Evolutionary conservation across 2,888 invertebrate genomes (phyloP).

Genomic region (Xestobium rufovillosum): DNA sequence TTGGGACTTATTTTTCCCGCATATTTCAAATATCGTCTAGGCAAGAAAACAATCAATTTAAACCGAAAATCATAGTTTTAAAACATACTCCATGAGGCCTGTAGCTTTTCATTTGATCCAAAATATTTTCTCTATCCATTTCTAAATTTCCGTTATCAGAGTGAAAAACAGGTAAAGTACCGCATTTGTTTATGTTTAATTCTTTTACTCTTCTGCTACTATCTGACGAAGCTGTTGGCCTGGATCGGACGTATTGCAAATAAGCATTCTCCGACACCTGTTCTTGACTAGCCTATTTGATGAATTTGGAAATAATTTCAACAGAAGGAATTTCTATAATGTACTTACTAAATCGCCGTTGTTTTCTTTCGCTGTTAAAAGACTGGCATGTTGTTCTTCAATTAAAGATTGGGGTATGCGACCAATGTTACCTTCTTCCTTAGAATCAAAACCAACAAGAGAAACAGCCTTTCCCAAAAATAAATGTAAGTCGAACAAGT

Average conservation of each 20-base stretch:
- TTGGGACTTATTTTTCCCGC: conserved; percentile 68
- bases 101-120: conserved; percentile 66
- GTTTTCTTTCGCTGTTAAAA: conserved; percentile 66
- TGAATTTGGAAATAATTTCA: conserved; percentile 10
- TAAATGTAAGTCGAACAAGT: conserved; percentile 87
- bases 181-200: conserved; percentile 49
- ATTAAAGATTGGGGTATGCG: conserved; percentile 71
- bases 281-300: conserved; percentile 51
- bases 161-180: conserved; percentile 58
- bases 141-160: conserved; percentile 36
- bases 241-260: conserved; percentile 79
- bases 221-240: conserved; percentile 83
- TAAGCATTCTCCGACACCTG: conserved; percentile 83
- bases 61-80: conserved; percentile 17
- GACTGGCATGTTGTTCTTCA: conserved; percentile 74
- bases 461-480: conserved; percentile 78
- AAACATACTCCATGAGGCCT: conserved; percentile 62
- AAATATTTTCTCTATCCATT: conserved; percentile 44
- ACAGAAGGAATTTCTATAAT: conserved; percentile 31
- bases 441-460: conserved; percentile 42
- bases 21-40: conserved; percentile 91
- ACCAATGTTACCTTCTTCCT: conserved; percentile 61
- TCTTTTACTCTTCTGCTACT: conserved; percentile 81
- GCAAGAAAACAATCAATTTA: conserved; percentile 2
- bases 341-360: conserved; percentile 66